Conservation (phyloP, 2,113 vertebrate species). For the Speoplatyrhinus poulsoni region DNA sequence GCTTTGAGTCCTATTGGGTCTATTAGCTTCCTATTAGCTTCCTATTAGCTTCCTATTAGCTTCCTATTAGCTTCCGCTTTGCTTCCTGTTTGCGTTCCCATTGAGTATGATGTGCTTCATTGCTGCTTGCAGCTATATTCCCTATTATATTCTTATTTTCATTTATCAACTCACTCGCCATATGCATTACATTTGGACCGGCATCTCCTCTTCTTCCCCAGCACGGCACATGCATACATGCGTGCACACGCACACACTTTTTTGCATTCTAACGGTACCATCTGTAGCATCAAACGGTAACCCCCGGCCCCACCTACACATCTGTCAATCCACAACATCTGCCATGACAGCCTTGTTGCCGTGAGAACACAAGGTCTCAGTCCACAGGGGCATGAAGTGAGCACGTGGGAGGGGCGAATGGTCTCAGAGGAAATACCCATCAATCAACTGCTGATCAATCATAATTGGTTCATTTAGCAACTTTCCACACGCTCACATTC, state of each 20-base stretch:
- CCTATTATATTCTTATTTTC: background rate
- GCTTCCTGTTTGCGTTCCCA: too few relatives aligned
- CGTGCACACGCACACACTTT: conserved; percentile 2
- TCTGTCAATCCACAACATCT: conserved; percentile 58
- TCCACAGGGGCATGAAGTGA: conserved; percentile 11
- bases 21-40: too few relatives aligned
- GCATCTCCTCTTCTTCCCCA: too few relatives aligned
- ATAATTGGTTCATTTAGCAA: conserved; percentile 64
- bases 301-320: conserved; percentile 20
- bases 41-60: too few relatives aligned
- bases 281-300: conserved; percentile 20
- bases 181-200: background rate
- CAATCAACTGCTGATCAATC: conserved; percentile 68
- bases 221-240: background rate
- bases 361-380: conserved; percentile 18
- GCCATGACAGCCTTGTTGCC: conserved; percentile 28
- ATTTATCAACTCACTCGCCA: background rate
- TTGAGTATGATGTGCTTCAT: too few relatives aligned
- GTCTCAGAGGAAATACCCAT: conserved; percentile 51
- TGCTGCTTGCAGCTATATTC: too few relatives aligned
- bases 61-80: too few relatives aligned
- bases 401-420: background rate
- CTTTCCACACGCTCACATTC: conserved; percentile 48
- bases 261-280: background rate
- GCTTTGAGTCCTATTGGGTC: too few relatives aligned